Evolutionary conservation across 2,797 vertebrate genomes (phyloP).

Genomic region (Aeoliscus strigatus): DNA sequence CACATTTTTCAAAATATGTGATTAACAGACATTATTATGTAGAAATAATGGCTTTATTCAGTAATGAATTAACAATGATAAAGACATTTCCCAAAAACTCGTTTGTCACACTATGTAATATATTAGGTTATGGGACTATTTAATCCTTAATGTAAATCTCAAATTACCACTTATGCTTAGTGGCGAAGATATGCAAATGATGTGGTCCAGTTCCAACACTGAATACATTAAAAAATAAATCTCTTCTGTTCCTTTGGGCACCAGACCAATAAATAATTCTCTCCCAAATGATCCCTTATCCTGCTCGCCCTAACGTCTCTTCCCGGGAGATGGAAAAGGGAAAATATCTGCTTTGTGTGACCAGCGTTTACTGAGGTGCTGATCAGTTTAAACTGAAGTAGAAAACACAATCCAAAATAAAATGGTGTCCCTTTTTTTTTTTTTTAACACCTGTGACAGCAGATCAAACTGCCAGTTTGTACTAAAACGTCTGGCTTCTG

Average conservation of each 20-base stretch:
- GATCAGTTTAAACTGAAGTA: slow-evolving; percentile 5
- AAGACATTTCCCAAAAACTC: no score
- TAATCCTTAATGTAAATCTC: not conserved
- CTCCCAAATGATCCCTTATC: slow-evolving; percentile 25
- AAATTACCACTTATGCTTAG: not conserved
- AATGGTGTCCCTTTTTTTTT: no score
- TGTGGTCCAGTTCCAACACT: slow-evolving; percentile 2
- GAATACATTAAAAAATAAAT: slow-evolving; percentile 27
- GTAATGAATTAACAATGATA: no score
- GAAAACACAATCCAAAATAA: not conserved
- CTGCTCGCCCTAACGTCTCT: slow-evolving; percentile 28
- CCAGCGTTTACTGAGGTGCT: slow-evolving; percentile 31
- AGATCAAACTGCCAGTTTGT: no score
- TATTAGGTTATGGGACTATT: no score
- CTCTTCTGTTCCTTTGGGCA: slow-evolving; percentile 17
- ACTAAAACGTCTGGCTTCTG: no score
- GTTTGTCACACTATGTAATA: no score
- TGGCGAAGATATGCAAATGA: slow-evolving; percentile 6
- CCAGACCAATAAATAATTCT: slow-evolving; percentile 42
- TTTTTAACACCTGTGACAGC: no score
- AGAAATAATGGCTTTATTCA: no score
- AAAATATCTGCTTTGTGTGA: slow-evolving; percentile 45
- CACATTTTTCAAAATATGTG: no score
- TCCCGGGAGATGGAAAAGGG: slow-evolving; percentile 30
- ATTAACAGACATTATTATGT: no score